phyloP scores from a whole-genome alignment of 2,797 vertebrate species.

The Sternarchorhynchus goeldii region DNA sequence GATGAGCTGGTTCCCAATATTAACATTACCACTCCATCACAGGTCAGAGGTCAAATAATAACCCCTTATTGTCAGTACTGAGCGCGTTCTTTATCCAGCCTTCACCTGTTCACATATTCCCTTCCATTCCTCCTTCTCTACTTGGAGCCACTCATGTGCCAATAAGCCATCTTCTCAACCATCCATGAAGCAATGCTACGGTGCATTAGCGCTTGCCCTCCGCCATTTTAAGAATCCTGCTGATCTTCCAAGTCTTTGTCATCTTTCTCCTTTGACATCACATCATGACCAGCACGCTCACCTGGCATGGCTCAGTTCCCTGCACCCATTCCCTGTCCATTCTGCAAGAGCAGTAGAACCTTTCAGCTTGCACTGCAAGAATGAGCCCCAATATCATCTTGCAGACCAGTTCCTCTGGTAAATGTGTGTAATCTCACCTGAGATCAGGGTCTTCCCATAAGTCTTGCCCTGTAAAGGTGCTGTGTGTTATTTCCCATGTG shows the following conservation, averaged over 20 bases:
- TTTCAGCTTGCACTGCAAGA: background rate
- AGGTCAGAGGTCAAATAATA: slow-evolving; percentile 76
- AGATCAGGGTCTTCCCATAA: background rate
- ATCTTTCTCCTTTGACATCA: background rate
- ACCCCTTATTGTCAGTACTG: background rate
- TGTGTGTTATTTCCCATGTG: slow-evolving; percentile 39
- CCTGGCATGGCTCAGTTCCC: background rate
- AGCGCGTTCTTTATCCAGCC: background rate
- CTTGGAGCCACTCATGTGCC: background rate
- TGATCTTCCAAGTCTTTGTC: slow-evolving; percentile 1
- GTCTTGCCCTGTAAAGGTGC: slow-evolving; percentile 32
- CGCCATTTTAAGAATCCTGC: background rate
- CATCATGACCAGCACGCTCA: background rate
- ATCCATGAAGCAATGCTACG: background rate
- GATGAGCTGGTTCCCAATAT: slow-evolving; percentile 79
- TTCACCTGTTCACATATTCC: background rate
- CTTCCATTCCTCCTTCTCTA: slow-evolving; percentile 17
- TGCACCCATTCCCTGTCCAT: background rate
- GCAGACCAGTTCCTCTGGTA: background rate
- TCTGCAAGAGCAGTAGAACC: background rate
- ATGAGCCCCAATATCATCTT: background rate
- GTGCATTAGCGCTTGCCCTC: background rate
- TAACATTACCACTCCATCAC: slow-evolving; percentile 73
- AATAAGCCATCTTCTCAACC: background rate
- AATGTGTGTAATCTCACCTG: background rate